A percentile compares a stretch with the other conserved stretches of the same genome.
These are phyloP conservation scores for Synchiropus splendidus DNA, from an alignment of 2,113 vertebrate genomes.

Conservation along the genomic window DNA sequence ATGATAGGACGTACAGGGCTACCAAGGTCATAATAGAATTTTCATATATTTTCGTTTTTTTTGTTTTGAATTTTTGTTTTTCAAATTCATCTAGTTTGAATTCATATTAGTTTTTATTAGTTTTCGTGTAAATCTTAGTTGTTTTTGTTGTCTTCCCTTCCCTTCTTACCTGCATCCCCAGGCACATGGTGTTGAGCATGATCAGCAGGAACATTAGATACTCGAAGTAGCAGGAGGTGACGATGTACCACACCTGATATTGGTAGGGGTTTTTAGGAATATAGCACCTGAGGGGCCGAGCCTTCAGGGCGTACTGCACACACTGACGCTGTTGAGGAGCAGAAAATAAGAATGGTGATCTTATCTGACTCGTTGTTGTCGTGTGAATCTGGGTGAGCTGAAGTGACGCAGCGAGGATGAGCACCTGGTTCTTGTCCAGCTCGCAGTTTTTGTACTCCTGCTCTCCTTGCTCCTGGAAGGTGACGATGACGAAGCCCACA, in stretches of 20 bases:
- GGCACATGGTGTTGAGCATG: conserved; percentile 92
- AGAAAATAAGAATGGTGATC: background rate
- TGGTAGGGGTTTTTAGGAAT: conserved; percentile 95
- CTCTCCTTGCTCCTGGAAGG: conserved; percentile 95
- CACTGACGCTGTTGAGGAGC: conserved; percentile 80
- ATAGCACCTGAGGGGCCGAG: conserved; percentile 85
- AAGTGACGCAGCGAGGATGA: background rate
- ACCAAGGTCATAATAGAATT: no score
- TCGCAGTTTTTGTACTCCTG: conserved; percentile 95
- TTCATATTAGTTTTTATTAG: no score
- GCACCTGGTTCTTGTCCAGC: conserved; percentile 97
- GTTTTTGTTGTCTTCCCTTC: no score
- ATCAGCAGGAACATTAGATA: conserved; percentile 98
- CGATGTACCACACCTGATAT: conserved; percentile 94
- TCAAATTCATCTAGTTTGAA: no score
- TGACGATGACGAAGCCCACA: conserved; percentile 94
- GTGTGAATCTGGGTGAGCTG: background rate
- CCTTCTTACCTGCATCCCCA: conserved; percentile 88
- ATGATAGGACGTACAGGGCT: no score
- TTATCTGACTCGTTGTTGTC: background rate
- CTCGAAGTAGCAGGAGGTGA: conserved; percentile 97
- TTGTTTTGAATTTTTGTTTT: no score
- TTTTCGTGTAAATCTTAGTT: no score
- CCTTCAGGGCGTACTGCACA: conserved; percentile 94
- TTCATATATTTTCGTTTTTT: no score